Base-by-base conservation (phyloP, 2,888 invertebrate genomes). In the Cataglyphis rosenhaueri region DNA sequence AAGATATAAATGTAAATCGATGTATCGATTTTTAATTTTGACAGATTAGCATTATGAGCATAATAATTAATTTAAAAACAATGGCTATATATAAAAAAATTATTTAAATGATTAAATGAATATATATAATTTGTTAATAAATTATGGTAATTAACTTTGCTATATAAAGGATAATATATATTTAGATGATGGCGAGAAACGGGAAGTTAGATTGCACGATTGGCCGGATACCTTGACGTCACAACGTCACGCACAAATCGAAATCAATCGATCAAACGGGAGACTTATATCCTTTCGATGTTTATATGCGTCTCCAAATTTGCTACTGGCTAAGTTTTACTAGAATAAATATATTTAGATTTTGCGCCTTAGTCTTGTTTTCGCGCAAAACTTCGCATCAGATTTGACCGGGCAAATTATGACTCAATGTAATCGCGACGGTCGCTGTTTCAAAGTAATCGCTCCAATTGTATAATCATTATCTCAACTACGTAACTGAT, bases 201-300 rank as follows among this genome's bases (percentile, higher is more conserved):
- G 71, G 86, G 82, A 84, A 79, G 84, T 59, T 73, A 71, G 48
- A 32, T 79, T 61, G 64, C 65, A 82, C 74, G 81, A 85, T 88
- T 83, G 82, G 85, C 88, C 86, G 89, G 89, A 89, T 90, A 88
- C 82, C 55, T 70, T 83, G 85, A 89, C 87, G 89, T 88, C 85
- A n/a, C 1, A 88, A 41, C 65, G 65, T 74, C 76, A 86, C 83
- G 79, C 83, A 74, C 79, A 81, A 85, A 38, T 71, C 74, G 71
- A 75, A 85, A 85, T 48, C 64, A 52, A 68, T 78, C 57, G 29
- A 68, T 15, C 29, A n/a, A 9, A 18, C 10, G 78, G 1, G 68
- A 57, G 41, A 10, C 2, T 35, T 59, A n/a, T 76, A n/a, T 0
- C 10, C n/a, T 44, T 21, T 38, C 18, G 25, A 66, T 55, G 9